These are phyloP conservation scores for Rhaphigaster nebulosa DNA, from an alignment of 2,888 invertebrate genomes.

Conservation along the genomic window DNA sequence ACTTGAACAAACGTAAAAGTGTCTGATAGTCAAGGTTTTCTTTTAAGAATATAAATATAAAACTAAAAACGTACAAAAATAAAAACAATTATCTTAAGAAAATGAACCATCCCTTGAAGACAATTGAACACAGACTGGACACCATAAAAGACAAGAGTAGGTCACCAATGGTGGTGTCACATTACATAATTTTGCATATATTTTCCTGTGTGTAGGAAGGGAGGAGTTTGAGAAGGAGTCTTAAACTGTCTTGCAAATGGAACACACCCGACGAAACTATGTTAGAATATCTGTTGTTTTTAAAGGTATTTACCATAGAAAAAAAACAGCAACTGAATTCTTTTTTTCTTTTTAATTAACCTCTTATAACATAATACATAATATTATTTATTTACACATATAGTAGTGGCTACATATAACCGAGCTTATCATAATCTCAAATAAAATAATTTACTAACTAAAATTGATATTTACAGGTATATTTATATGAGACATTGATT, in stretches of 20 bases:
- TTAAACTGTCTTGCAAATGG: conserved; percentile 46
- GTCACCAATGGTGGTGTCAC: conserved; percentile 57
- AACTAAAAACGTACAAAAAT: neutral
- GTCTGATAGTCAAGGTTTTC: neutral
- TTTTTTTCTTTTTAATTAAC: neutral
- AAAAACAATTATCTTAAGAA: neutral
- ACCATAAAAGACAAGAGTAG: conserved; percentile 18
- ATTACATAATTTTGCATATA: conserved; percentile 62
- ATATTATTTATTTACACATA: neutral
- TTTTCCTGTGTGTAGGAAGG: conserved; percentile 60
- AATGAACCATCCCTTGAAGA: neutral
- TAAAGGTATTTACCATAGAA: conserved; percentile 38
- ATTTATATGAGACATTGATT: neutral
- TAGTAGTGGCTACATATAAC: neutral
- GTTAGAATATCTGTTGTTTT: conserved; percentile 50
- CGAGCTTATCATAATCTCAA: neutral
- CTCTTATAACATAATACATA: neutral
- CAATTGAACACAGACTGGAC: conserved; percentile 21
- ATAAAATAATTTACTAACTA: conserved; percentile 15
- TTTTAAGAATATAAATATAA: neutral
- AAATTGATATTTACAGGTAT: neutral
- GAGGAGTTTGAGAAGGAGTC: conserved; percentile 54
- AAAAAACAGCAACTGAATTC: neutral
- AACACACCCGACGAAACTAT: conserved; percentile 55
- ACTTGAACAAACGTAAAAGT: neutral